Conservation (phyloP, 2,797 vertebrate genomes). For the Pseudochromis fuscus region DNA sequence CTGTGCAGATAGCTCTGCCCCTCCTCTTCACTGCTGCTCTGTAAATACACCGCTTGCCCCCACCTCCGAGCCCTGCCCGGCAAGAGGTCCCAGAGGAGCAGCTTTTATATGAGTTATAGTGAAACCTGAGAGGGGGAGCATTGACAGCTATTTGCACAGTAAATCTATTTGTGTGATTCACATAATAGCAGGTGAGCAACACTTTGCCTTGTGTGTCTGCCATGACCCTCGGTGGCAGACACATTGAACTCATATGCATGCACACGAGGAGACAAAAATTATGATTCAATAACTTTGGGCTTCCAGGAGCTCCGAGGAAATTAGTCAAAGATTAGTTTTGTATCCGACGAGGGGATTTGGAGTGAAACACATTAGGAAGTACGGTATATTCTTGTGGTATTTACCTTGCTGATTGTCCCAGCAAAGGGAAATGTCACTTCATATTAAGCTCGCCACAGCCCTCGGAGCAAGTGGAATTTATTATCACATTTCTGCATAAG, state of each 20-base stretch:
- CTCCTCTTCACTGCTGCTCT: conserved; percentile 34
- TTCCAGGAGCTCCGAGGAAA: conserved; percentile 46
- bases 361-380: conserved; percentile 51
- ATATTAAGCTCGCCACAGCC: conserved; percentile 55
- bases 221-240: conserved; percentile 26
- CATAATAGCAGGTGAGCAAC: conserved; percentile 51
- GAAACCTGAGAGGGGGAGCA: conserved; percentile 63
- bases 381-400: conserved; percentile 42
- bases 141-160: conserved; percentile 55
- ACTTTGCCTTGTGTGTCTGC: conserved; percentile 39
- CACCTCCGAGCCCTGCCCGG: conserved; percentile 25
- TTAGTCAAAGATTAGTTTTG: conserved; percentile 49
- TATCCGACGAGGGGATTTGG: conserved; percentile 24
- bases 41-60: conserved; percentile 38
- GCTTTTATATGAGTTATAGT: conserved; percentile 54
- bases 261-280: not conserved
- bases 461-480: conserved; percentile 61
- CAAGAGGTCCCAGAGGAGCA: conserved; percentile 46
- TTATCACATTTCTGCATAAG: conserved; percentile 65
- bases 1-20: not conserved
- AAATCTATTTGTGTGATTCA: conserved; percentile 61
- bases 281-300: conserved; percentile 33
- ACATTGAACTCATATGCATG: not conserved
- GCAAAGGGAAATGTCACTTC: conserved; percentile 59
- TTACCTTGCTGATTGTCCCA: conserved; percentile 59